Base-by-base conservation (phyloP, 2,113 vertebrate genomes). In the Phalacrocorax carbo region DNA sequence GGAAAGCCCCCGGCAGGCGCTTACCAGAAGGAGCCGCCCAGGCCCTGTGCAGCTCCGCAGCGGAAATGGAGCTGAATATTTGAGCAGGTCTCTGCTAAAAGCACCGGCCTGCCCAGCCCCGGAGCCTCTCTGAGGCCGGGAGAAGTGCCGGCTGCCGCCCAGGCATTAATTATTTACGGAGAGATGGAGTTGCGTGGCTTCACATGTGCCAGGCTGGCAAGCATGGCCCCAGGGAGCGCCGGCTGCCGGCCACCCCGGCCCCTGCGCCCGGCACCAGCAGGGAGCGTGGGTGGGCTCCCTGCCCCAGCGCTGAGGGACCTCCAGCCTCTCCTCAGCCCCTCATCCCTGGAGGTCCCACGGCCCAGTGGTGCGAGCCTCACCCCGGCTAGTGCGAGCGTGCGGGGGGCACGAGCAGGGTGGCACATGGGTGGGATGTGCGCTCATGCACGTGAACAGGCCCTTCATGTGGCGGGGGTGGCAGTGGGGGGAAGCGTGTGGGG, bases 31-130 rank as follows among this genome's bases (percentile, higher is more conserved):
- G 73, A 82, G 88, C 94, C 90, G 80, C 86, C 82, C 81, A 78
- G 73, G 40, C 90, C 94, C 82, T 30, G 18, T 15, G 12, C 76
- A 15, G 80, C 82, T 62, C 58, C 36, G 73, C 85, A 60, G 81
- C 90, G 95, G 95, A 95, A 97, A 97, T 96, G 95, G 84, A 96
- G 92, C 85, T 93, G 94, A 95, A 94, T 93, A 93, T 92, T 82
- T 94, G 92, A 95, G 92, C 94, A 91, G 90, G 38, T 58, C 89
- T 94, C 60, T 12, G 95, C 89, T 97, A 96, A 97, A 94, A 97
- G 96, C 95, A 36, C 90, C 34, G 70, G 88, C 44, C 78, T 34
- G 72, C 65, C 87, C 82, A 1, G 62, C 86, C 60, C 66, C 34
- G 9, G 48, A 75, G 86, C 86, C 69, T 22, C 81, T 54, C 61